Conservation (phyloP, 2,888 invertebrate genomes). For the Orchesella flavescens region DNA sequence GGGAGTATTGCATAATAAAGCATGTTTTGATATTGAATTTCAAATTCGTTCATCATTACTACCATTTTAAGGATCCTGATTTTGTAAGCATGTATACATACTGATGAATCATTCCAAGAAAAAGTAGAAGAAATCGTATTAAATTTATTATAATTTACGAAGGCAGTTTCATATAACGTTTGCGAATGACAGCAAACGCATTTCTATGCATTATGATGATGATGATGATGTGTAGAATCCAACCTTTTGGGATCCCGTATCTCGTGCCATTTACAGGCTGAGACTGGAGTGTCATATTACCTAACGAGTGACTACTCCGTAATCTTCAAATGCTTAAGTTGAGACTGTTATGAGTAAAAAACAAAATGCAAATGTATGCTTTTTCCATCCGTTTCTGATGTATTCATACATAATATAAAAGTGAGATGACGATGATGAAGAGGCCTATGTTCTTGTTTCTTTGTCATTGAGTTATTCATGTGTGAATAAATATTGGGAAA, state of each 20-base stretch:
- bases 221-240: background rate
- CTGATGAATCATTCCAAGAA: too few relatives aligned
- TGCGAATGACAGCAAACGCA: too few relatives aligned
- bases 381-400: background rate
- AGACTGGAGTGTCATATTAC: conserved; percentile 45
- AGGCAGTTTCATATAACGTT: too few relatives aligned
- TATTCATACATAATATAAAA: conserved; percentile 17
- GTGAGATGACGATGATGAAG: background rate
- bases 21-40: too few relatives aligned
- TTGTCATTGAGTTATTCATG: conserved; percentile 31
- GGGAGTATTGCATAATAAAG: too few relatives aligned
- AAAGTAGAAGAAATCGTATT: too few relatives aligned
- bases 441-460: conserved; percentile 7
- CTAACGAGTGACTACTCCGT: conserved; percentile 43
- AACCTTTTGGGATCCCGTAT: conserved; percentile 2
- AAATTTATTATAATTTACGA: too few relatives aligned
- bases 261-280: conserved; percentile 22
- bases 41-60: too few relatives aligned
- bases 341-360: background rate
- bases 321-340: conserved; percentile 48
- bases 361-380: conserved; percentile 34
- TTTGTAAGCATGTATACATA: too few relatives aligned
- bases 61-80: too few relatives aligned
- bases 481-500: conserved; percentile 57
- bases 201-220: too few relatives aligned